phyloP scores from a whole-genome alignment of 2,113 vertebrate genomes.

The Eurystomus gularis region DNA sequence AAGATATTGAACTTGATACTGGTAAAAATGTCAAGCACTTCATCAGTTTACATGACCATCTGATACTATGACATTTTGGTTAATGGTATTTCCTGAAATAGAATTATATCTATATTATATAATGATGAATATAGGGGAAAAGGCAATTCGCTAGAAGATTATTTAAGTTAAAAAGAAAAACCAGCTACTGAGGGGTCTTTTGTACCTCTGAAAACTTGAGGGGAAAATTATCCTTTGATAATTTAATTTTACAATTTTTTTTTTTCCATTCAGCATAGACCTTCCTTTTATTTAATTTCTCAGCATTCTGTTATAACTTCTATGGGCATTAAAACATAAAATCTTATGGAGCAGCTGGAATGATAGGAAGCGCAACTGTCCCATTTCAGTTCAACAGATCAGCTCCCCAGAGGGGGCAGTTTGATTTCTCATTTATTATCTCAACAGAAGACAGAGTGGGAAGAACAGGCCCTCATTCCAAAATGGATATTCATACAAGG shows the following conservation, averaged over 20 bases:
- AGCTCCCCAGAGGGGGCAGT: neutral
- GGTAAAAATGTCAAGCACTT: neutral
- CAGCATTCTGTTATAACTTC: neutral
- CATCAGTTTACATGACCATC: neutral
- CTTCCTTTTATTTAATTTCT: neutral
- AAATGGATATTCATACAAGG: neutral
- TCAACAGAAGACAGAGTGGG: neutral
- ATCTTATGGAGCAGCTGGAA: neutral
- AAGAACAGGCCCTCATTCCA: neutral
- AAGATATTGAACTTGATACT: neutral
- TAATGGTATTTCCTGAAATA: neutral
- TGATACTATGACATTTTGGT: neutral
- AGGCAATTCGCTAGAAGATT: neutral
- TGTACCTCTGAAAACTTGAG: neutral
- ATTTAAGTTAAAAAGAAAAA: neutral
- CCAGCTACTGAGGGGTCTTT: neutral
- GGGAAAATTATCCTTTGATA: neutral
- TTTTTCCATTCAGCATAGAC: neutral
- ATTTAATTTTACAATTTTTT: neutral
- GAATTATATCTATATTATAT: too few relatives aligned
- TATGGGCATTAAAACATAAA: neutral
- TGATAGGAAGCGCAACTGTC: neutral
- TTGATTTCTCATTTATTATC: neutral
- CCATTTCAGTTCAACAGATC: neutral
- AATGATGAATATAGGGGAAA: neutral